Base-by-base conservation (phyloP, 2,113 vertebrate species). In the Pelusios castaneus region DNA sequence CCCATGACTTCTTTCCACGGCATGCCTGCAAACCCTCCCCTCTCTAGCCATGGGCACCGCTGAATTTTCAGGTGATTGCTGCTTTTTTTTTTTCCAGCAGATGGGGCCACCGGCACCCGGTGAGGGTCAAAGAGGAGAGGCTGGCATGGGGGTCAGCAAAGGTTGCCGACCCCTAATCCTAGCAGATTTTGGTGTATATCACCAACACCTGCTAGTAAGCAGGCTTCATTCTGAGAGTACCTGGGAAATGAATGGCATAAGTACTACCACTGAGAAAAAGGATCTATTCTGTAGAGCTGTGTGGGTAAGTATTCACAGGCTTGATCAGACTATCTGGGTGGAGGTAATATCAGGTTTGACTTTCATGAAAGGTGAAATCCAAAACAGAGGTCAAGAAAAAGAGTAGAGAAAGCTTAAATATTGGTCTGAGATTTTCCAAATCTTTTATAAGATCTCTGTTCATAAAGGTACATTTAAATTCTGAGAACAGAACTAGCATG, bases 391-490 rank as follows among this genome's bases (percentile, higher is more conserved):
- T 90, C 77, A 80, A 90, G 89, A 75, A 27, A 91, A 63, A 92
- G 73, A 84, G 27, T 63, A 85, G 54, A 51, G 89, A 80, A 80
- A 91, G 52, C 73, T 89, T 89, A 92, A 95, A 87, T 92, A 91
- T 93, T 90, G 85, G 91, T 75, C 73, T 27, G 45, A 75, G 80
- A 31, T 94, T 94, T 94, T 95, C 86, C 84, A 73, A 75, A 84
- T 94, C 91, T 90, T n/a, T 41, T 93, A 38, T 90, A 87, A 95
- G 89, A 91, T 60, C 91, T 84, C 87, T 80, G 92, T 91, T 94
- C 92, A 41, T 94, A 95, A 93, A 95, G 96, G 87, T 90, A 82
- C 92, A 84, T 60, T 82, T 87, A 93, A 91, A 85, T 87, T 47
- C 49, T 91, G 49, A 89, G 84, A 95, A 90, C 90, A 95, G 55